These are phyloP conservation scores for Melanchra persicariae DNA, from an alignment of 2,888 invertebrate genomes.

Conservation along the genomic window DNA sequence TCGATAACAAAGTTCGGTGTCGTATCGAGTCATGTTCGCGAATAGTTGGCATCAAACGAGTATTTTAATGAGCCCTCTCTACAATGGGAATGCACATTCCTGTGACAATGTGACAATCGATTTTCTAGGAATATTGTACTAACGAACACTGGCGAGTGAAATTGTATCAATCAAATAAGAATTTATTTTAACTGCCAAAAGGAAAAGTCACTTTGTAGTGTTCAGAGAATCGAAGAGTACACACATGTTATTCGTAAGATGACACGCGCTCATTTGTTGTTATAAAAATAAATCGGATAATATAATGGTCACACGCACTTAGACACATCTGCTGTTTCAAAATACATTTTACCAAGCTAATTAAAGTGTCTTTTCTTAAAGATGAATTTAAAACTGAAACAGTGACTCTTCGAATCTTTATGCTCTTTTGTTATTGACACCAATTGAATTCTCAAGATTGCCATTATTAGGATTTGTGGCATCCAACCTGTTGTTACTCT, in stretches of 20 bases:
- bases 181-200: constrained; percentile 11
- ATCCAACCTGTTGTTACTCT: background rate
- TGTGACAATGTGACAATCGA: constrained; percentile 5
- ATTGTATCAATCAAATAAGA: constrained; percentile 18
- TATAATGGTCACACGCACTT: too few relatives aligned
- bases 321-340: too few relatives aligned
- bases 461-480: too few relatives aligned
- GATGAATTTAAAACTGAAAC: too few relatives aligned
- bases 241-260: background rate
- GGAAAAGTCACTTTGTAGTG: background rate
- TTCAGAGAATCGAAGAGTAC: background rate
- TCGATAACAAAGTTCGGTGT: background rate
- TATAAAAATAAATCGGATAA: background rate
- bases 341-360: too few relatives aligned
- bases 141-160: constrained; percentile 29
- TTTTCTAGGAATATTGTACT: constrained; percentile 31
- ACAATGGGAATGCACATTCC: constrained; percentile 16
- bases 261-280: background rate
- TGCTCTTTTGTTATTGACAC: too few relatives aligned
- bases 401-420: too few relatives aligned
- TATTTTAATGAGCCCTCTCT: constrained; percentile 22
- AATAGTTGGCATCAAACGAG: constrained; percentile 32
- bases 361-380: too few relatives aligned
- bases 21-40: constrained; percentile 5
- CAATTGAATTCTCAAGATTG: too few relatives aligned